These are phyloP conservation scores for Siphamia tubifer DNA, from an alignment of 2,113 vertebrate species.

Conservation along the genomic window DNA sequence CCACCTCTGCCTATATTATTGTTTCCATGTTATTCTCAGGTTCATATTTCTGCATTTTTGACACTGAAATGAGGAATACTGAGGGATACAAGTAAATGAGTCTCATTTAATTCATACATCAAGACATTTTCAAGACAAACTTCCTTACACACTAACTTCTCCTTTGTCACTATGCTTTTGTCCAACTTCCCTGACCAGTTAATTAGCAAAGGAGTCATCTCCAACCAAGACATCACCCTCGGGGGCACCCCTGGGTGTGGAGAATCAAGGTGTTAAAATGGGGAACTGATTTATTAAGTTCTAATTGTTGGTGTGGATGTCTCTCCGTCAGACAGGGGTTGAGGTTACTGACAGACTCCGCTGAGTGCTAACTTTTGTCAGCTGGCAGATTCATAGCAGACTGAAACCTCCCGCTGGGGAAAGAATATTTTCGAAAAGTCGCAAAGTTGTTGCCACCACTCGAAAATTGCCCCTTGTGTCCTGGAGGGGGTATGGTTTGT, in stretches of 20 bases:
- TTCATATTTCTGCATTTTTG: too few relatives aligned
- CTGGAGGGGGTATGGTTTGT: slow-evolving; percentile 60
- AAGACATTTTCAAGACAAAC: background rate
- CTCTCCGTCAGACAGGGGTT: slow-evolving; percentile 67
- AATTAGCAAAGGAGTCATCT: slow-evolving; percentile 37
- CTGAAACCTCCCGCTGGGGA: slow-evolving; percentile 50
- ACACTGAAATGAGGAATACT: too few relatives aligned
- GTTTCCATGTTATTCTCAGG: too few relatives aligned
- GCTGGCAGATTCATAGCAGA: slow-evolving; percentile 70
- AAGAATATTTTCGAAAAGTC: slow-evolving; percentile 78
- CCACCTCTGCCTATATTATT: too few relatives aligned
- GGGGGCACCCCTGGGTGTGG: slow-evolving; percentile 21
- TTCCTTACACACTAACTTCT: background rate
- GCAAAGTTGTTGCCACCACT: slow-evolving; percentile 79
- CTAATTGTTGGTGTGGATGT: slow-evolving; percentile 83
- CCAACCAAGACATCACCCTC: slow-evolving; percentile 41
- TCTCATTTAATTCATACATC: too few relatives aligned
- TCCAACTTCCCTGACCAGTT: background rate
- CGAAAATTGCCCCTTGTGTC: slow-evolving; percentile 71
- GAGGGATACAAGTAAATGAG: too few relatives aligned
- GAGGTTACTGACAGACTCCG: slow-evolving; percentile 77
- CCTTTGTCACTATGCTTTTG: background rate
- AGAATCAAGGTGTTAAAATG: slow-evolving; percentile 77
- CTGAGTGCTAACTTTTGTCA: slow-evolving; percentile 83
- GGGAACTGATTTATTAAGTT: slow-evolving; percentile 79